Evolutionary conservation across 2,797 vertebrate species (phyloP), one percentile per base, ranked within the genome.

Genomic region (Pachyuromys duprasi): DNA sequence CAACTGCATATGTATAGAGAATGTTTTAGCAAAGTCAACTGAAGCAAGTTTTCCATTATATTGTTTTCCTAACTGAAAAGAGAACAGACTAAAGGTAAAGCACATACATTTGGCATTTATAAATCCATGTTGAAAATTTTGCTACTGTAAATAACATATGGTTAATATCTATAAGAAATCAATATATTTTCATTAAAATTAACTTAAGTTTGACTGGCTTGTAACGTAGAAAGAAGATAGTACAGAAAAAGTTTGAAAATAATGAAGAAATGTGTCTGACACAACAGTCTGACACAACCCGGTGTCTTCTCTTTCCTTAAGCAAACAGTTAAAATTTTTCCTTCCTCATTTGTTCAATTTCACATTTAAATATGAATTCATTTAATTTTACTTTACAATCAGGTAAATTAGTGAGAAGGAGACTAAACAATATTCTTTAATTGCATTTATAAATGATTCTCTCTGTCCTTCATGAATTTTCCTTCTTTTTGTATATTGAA

Each of bases 371-470:
- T 98, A 98, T 98, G 98, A 98, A 97, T 98, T 98, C 98, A 97
- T 97, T 98, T 98, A 98, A 98, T 98, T 98, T 98, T 98, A 98
- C 98, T 97, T 98, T 98, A 98, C 98, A 98, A 99, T 98, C 98
- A 98, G 98, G 98, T 98, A 98, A 98, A 99, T 98, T 99, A 99
- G 98, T 98, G 97, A 98, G 98, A 98, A 95, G 95, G 96, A 98
- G 97, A 98, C 98, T 97, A 98, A 98, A 99, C 98, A 98, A 99
- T 99, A 98, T 97, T 95, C 97, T 98, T 97, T 99, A 98, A 99
- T 99, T 99, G 97, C 96, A 13, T 98, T 98, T 98, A 98, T 98
- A 98, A 98, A 97, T 98, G 98, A 98, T 98, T 99, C 97, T 98
- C 96, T 98, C 98, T 98, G 98, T 99, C 98, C 98, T 98, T 98